A percentile compares a stretch with the other conserved stretches of the same genome.
phyloP scores from a whole-genome alignment of 2,113 vertebrate genomes.

The Sisor rabdophorus region DNA sequence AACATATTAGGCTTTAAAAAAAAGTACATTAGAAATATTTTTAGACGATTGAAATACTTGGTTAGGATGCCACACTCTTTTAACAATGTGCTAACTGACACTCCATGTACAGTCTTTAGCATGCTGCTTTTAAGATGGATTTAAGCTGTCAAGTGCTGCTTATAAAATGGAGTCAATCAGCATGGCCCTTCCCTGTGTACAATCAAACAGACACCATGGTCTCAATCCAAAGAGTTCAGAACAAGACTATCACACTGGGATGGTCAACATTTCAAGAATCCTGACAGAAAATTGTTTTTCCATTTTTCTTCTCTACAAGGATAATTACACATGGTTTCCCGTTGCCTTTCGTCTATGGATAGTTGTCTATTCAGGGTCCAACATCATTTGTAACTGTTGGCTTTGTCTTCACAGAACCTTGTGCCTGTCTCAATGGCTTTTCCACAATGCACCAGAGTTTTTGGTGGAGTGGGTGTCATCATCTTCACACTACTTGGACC shows the following conservation, averaged over 20 bases:
- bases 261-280: constrained; percentile 25
- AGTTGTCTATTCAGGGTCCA: constrained; percentile 13
- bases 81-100: not conserved
- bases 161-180: not conserved
- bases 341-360: constrained; percentile 29
- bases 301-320: not conserved
- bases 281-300: not conserved
- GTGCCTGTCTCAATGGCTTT: constrained; percentile 36
- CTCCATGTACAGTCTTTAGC: constrained; percentile 13
- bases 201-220: not conserved
- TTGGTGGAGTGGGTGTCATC: too few relatives aligned
- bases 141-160: constrained; percentile 12
- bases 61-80: not conserved
- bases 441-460: constrained; percentile 37
- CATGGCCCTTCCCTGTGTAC: too few relatives aligned
- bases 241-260: not conserved
- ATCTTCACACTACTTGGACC: constrained; percentile 20
- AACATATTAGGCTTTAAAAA: not conserved
- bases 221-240: not conserved
- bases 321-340: not conserved
- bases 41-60: not conserved
- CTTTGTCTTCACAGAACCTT: constrained; percentile 18
- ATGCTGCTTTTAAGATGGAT: constrained; percentile 35
- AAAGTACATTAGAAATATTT: not conserved
- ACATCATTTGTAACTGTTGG: constrained; percentile 34